Evolutionary conservation across 2,888 invertebrate genomes (phyloP).

Genomic region (Mythimna loreyi): DNA sequence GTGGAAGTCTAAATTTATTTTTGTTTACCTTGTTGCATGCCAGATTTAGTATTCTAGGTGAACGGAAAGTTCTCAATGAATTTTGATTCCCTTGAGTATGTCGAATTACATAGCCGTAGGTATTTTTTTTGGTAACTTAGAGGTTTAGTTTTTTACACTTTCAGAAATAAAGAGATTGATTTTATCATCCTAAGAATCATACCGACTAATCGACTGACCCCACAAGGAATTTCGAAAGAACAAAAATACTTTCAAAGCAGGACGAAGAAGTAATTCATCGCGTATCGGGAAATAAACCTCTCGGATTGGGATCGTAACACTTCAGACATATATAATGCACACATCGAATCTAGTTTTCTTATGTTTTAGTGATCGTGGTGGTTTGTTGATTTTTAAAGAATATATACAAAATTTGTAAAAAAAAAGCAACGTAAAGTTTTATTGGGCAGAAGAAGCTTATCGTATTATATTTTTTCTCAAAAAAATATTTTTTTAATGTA

Average conservation of each 20-base stretch:
- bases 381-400: conserved; percentile 12
- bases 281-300: conserved; percentile 77
- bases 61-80: too few relatives aligned
- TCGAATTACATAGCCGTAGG: too few relatives aligned
- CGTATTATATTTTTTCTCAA: too few relatives aligned
- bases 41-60: too few relatives aligned
- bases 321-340: conserved; percentile 84
- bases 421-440: not conserved
- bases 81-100: too few relatives aligned
- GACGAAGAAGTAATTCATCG: conserved; percentile 59
- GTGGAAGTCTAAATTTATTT: not conserved
- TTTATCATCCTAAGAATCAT: not conserved
- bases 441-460: too few relatives aligned
- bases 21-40: too few relatives aligned
- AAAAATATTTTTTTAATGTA: too few relatives aligned
- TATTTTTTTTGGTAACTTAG: too few relatives aligned
- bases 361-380: conserved; percentile 33
- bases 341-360: conserved; percentile 70
- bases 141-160: too few relatives aligned
- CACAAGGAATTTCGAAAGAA: conserved; percentile 12
- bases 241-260: conserved; percentile 24
- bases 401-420: not conserved
- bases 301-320: conserved; percentile 72
- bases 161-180: not conserved
- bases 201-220: conserved; percentile 14